These are phyloP conservation scores for Philonicus albiceps DNA, from an alignment of 2,888 invertebrate species.

Conservation along the genomic window DNA sequence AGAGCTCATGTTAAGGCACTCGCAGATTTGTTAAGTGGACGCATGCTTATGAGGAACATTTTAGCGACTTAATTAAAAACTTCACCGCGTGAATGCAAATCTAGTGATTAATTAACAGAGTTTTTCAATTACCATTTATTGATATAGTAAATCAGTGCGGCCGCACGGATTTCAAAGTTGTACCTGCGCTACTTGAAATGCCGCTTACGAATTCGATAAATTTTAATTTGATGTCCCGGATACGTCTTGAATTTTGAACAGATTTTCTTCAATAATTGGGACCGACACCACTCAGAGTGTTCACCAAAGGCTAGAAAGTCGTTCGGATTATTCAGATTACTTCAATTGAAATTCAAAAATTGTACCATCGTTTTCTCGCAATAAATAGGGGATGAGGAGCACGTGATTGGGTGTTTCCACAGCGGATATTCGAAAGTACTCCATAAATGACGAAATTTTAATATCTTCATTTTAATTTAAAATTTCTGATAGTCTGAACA, in stretches of 20 bases:
- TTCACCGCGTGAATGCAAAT: constrained; percentile 40
- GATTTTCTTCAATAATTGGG: background rate
- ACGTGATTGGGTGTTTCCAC: background rate
- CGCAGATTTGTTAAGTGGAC: constrained; percentile 39
- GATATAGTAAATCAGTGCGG: constrained; percentile 39
- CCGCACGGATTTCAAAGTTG: background rate
- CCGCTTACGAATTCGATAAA: background rate
- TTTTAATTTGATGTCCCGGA: background rate
- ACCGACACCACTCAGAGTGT: background rate
- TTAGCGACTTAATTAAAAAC: constrained; percentile 42
- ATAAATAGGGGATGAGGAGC: background rate
- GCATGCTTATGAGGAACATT: constrained; percentile 39
- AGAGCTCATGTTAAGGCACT: constrained; percentile 39
- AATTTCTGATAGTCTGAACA: too few species aligned
- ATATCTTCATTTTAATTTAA: too few species aligned
- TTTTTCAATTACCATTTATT: constrained; percentile 46
- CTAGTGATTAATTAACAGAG: constrained; percentile 45
- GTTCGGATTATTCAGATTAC: background rate
- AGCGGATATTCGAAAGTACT: too few species aligned
- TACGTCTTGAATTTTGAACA: constrained; percentile 36
- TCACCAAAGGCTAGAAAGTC: background rate
- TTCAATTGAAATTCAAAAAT: background rate
- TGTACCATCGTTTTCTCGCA: background rate
- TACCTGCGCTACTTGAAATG: background rate
- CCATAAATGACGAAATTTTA: too few species aligned